These are phyloP conservation scores for Zosterops hypoxanthus DNA, from an alignment of 2,113 vertebrate genomes.

Conservation along the genomic window DNA sequence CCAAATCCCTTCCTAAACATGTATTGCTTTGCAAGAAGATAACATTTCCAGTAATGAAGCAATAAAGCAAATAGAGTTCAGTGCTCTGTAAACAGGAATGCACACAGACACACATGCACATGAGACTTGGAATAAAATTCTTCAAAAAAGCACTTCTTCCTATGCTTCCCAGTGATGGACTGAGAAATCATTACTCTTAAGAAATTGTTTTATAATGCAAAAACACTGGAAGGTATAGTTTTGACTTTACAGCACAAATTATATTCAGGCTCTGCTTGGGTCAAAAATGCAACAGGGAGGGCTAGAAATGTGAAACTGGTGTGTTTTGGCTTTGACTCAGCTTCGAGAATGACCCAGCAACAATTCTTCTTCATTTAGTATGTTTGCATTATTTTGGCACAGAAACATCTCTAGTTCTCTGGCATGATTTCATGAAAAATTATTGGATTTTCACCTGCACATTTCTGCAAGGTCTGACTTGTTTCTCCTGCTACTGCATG, in stretches of 20 bases:
- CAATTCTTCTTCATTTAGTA: background rate
- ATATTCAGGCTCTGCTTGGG: background rate
- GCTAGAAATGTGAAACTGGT: background rate
- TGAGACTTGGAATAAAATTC: background rate
- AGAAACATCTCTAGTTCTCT: background rate
- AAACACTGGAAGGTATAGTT: background rate
- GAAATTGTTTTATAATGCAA: background rate
- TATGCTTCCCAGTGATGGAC: background rate
- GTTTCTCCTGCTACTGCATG: background rate
- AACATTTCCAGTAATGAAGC: constrained; percentile 25
- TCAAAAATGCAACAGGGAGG: background rate
- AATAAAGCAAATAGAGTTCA: constrained; percentile 32
- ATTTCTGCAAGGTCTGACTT: background rate
- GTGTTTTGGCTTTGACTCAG: background rate
- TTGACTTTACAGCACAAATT: background rate
- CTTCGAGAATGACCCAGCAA: background rate
- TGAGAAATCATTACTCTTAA: background rate
- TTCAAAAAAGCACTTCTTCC: background rate
- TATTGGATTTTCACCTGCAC: background rate
- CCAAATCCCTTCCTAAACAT: constrained; percentile 23
- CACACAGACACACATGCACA: background rate
- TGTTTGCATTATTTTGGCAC: background rate
- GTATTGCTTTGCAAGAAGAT: constrained; percentile 17
- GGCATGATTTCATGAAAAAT: background rate
- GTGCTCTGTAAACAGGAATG: background rate